Conservation (phyloP, 2,797 vertebrate species). For the Galagoides demidoff region DNA sequence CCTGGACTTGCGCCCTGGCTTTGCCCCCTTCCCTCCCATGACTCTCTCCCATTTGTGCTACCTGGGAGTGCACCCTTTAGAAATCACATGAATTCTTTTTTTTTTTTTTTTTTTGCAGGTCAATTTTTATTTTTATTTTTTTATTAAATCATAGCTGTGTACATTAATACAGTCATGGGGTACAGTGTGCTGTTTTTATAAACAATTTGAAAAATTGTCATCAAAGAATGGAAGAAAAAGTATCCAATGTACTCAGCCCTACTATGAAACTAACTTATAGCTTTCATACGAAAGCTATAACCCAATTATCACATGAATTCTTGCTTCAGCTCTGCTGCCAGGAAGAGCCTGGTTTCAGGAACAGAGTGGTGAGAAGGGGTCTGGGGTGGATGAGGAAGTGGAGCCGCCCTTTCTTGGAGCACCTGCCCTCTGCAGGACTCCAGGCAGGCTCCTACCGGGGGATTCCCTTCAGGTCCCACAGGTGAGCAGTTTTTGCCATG, state of each 20-base stretch:
- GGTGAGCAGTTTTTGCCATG: not conserved
- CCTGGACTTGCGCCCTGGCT: not conserved
- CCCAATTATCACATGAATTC: not conserved
- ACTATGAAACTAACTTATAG: too few relatives aligned
- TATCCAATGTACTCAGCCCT: too few relatives aligned
- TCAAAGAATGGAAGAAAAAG: too few relatives aligned
- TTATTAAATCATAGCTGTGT: too few relatives aligned
- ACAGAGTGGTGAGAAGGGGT: not conserved
- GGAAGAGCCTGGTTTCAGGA: not conserved
- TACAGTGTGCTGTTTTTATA: too few relatives aligned
- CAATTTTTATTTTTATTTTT: too few relatives aligned
- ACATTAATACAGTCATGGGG: too few relatives aligned
- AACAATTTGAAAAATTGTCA: too few relatives aligned
- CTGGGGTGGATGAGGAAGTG: not conserved
- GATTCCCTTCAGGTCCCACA: not conserved
- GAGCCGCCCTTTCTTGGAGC: not conserved
- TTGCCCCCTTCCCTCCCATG: rapidly evolving
- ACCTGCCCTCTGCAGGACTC: not conserved
- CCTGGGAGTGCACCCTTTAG: not conserved
- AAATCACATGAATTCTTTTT: rapidly evolving
- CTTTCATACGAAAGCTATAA: too few relatives aligned
- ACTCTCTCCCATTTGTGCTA: not conserved
- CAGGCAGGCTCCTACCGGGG: not conserved
- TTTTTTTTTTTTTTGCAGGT: too few relatives aligned
- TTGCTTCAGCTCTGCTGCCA: not conserved